phyloP scores from a whole-genome alignment of 2,888 invertebrate genomes.

The Oeneis ivallda region DNA sequence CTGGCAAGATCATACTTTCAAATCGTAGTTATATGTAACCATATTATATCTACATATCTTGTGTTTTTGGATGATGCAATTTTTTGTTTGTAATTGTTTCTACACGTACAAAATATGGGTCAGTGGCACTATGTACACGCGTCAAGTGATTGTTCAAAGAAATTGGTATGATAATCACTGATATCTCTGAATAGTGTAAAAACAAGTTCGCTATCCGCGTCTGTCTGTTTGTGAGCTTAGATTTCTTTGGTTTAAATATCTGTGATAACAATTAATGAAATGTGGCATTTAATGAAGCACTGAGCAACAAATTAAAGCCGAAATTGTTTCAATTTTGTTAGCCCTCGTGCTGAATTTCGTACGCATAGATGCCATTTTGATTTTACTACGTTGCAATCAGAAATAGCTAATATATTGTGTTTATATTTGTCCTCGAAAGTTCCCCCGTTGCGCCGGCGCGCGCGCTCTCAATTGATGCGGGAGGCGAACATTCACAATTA shows the following conservation, averaged over 20 bases:
- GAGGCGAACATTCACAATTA: constrained; percentile 77
- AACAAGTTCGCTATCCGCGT: too few species aligned
- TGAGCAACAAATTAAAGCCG: background rate
- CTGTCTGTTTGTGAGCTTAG: too few species aligned
- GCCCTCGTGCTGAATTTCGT: background rate
- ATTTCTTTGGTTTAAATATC: too few species aligned
- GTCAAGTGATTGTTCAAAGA: constrained; percentile 17
- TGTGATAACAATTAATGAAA: background rate
- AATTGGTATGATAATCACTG: constrained; percentile 12
- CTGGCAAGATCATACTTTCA: constrained; percentile 41
- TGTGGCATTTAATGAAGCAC: background rate
- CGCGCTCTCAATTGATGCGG: constrained; percentile 73
- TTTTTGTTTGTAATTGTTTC: constrained; percentile 19
- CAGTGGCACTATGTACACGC: background rate
- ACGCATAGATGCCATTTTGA: constrained; percentile 12
- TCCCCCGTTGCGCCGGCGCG: constrained; percentile 67
- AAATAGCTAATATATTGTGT: constrained; percentile 69
- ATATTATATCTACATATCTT: constrained; percentile 8
- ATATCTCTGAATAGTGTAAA: background rate
- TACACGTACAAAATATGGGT: constrained; percentile 17
- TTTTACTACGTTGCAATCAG: constrained; percentile 53
- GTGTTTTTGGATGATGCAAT: constrained; percentile 37
- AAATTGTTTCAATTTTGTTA: background rate
- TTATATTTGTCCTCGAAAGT: constrained; percentile 75
- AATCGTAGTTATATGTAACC: constrained; percentile 30